phyloP scores from a whole-genome alignment of 2,797 vertebrate genomes.

The Ceyx erithaca region DNA sequence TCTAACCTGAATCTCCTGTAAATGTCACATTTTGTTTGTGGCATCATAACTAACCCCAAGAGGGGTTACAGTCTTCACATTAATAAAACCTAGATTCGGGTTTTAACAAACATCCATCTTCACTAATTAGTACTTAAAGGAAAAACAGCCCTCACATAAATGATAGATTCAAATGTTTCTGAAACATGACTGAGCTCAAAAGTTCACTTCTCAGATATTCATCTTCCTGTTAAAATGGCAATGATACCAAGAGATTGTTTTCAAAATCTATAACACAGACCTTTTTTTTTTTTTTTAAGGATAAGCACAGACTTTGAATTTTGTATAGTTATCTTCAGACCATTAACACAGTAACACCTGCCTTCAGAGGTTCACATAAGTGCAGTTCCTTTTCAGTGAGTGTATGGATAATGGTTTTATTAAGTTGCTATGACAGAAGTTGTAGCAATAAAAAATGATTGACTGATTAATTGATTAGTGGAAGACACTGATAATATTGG shows the following conservation, averaged over 20 bases:
- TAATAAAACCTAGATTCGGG: neutral
- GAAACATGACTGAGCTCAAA: neutral
- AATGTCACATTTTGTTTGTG: neutral
- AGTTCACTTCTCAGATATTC: neutral
- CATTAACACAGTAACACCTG: neutral
- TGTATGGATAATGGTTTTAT: neutral
- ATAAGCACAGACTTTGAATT: neutral
- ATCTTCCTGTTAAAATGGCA: neutral
- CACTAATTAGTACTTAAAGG: neutral
- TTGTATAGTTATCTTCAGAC: neutral
- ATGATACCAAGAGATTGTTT: neutral
- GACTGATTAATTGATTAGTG: slow-evolving; percentile 3
- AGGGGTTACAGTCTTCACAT: neutral
- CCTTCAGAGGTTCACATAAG: neutral
- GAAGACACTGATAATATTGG: neutral
- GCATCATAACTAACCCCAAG: neutral
- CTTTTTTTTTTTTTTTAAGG: neutral
- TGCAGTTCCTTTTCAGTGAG: neutral
- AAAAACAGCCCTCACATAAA: neutral
- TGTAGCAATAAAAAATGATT: neutral
- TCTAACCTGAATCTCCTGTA: neutral
- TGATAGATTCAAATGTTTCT: neutral
- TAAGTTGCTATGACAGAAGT: neutral
- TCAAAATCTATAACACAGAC: neutral
- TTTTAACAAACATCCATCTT: neutral